These are phyloP conservation scores for Harpagifer antarcticus DNA, from an alignment of 2,797 vertebrate species.

Conservation along the genomic window DNA sequence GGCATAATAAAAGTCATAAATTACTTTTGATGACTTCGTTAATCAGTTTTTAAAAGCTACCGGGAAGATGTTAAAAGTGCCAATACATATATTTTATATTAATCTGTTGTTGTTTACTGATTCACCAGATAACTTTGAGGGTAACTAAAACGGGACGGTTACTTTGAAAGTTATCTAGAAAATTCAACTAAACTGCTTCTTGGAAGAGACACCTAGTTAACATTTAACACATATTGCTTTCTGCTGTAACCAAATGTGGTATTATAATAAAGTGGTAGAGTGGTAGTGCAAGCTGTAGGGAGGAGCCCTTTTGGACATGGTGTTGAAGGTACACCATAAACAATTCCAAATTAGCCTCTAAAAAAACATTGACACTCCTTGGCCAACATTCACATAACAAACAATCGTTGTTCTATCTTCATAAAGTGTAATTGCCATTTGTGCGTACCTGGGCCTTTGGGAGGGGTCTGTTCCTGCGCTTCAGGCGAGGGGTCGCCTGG, in stretches of 20 bases:
- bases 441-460: conserved; percentile 61
- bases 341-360: background rate
- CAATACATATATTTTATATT: background rate
- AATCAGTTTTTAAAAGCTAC: conserved; percentile 21
- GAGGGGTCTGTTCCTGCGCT: conserved; percentile 37
- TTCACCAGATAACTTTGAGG: background rate
- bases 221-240: background rate
- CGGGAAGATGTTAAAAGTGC: background rate
- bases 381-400: background rate
- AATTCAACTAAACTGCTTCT: background rate
- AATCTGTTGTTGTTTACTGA: background rate
- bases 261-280: background rate
- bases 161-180: background rate
- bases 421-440: background rate
- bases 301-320: background rate
- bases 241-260: background rate
- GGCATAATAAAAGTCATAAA: conserved; percentile 16
- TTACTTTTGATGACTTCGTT: conserved; percentile 32
- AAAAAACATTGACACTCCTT: background rate
- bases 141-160: too few relatives aligned
- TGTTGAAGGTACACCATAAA: background rate
- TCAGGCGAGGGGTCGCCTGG: conserved; percentile 16
- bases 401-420: background rate
- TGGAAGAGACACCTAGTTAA: background rate
- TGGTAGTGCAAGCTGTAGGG: background rate